phyloP scores from a whole-genome alignment of 2,888 invertebrate species.

The Stratiomys singularior region DNA sequence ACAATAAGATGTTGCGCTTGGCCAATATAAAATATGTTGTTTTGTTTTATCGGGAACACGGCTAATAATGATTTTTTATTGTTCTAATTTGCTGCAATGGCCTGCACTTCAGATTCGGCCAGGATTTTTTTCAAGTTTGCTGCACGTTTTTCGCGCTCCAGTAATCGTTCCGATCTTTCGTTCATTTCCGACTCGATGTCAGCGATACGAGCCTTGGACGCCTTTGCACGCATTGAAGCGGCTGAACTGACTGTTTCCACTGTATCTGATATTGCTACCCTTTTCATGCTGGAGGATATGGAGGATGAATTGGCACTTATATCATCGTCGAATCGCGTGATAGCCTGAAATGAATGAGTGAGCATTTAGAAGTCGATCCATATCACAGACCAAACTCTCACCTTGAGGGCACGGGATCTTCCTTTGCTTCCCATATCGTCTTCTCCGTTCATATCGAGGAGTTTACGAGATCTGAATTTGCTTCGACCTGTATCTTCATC shows the following conservation, averaged over 20 bases:
- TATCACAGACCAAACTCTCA: too few species aligned
- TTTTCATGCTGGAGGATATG: conserved; percentile 68
- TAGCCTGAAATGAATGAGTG: conserved; percentile 56
- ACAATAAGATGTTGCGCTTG: background rate
- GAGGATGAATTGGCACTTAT: conserved; percentile 63
- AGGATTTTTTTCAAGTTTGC: conserved; percentile 77
- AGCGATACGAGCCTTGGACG: conserved; percentile 73
- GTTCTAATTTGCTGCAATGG: conserved; percentile 17
- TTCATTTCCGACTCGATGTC: conserved; percentile 82
- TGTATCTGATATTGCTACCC: conserved; percentile 69
- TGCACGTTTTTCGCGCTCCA: conserved; percentile 76
- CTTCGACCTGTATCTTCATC: conserved; percentile 9
- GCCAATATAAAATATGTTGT: conserved; percentile 29
- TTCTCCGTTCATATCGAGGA: conserved; percentile 56
- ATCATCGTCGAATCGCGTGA: conserved; percentile 65
- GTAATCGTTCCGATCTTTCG: conserved; percentile 74
- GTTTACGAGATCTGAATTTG: conserved; percentile 67
- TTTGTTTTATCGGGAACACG: too few species aligned
- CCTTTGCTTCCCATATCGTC: conserved; percentile 10
- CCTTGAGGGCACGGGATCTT: conserved; percentile 58
- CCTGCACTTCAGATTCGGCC: conserved; percentile 68
- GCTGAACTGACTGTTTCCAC: conserved; percentile 68
- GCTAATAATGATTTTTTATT: conserved; percentile 6
- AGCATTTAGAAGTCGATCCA: too few species aligned
- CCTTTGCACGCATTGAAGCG: conserved; percentile 74